These are phyloP conservation scores for Nemotelus pantherinus DNA, from an alignment of 2,888 invertebrate species.

Conservation along the genomic window DNA sequence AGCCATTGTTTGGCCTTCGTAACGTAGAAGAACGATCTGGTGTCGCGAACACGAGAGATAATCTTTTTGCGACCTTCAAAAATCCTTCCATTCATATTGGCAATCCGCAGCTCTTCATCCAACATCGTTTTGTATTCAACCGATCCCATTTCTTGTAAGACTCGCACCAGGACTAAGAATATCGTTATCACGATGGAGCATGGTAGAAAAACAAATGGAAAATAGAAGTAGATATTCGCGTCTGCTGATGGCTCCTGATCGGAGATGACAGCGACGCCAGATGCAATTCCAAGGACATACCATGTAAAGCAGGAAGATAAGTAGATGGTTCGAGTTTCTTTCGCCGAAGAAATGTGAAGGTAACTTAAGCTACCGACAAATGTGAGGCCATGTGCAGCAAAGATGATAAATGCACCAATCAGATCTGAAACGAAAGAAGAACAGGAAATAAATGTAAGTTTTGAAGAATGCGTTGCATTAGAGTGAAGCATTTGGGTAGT, in stretches of 20 bases:
- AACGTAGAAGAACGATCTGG: constrained; percentile 59
- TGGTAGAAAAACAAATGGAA: constrained; percentile 58
- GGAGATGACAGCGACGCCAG: constrained; percentile 58
- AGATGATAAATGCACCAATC: constrained; percentile 59
- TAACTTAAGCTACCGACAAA: constrained; percentile 59
- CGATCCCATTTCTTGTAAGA: constrained; percentile 57
- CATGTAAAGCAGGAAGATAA: constrained; percentile 57
- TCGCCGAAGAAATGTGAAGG: constrained; percentile 58
- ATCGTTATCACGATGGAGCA: constrained; percentile 54
- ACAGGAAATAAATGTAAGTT: not conserved
- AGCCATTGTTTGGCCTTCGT: constrained; percentile 61
- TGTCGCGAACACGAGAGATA: constrained; percentile 56
- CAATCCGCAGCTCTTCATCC: constrained; percentile 60
- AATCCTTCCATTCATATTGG: constrained; percentile 60
- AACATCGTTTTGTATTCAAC: constrained; percentile 59
- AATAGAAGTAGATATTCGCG: constrained; percentile 54
- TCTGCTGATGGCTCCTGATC: constrained; percentile 44
- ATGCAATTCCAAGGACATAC: constrained; percentile 59
- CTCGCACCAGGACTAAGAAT: constrained; percentile 56
- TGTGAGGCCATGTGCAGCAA: constrained; percentile 59
- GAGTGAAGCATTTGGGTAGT: too few relatives aligned
- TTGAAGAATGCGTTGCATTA: too few relatives aligned
- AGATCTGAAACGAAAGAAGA: constrained; percentile 54
- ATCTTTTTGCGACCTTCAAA: constrained; percentile 58
- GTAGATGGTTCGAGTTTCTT: constrained; percentile 56